phyloP scores from a whole-genome alignment of 2,113 vertebrate genomes.

The Rhipidura dahli region DNA sequence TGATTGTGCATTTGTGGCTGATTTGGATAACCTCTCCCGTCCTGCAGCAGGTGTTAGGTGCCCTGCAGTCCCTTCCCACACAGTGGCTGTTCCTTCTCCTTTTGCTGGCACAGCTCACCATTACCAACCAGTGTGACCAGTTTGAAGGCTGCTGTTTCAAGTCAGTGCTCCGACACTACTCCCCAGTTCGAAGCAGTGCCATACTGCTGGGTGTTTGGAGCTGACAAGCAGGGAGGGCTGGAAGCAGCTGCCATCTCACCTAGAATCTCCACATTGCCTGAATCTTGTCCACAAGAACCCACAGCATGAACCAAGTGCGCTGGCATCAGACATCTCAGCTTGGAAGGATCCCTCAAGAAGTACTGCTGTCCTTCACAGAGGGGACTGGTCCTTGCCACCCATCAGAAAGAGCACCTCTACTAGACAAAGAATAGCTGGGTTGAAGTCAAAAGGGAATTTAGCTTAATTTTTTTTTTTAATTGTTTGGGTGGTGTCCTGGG shows the following conservation, averaged over 20 bases:
- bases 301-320: rapidly evolving
- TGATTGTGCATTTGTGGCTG: neutral
- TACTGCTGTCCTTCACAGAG: neutral
- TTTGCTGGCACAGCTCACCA: neutral
- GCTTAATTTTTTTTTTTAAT: too few species aligned
- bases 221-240: neutral
- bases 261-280: neutral
- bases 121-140: rapidly evolving
- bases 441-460: neutral
- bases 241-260: neutral
- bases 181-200: neutral
- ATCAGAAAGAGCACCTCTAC: neutral
- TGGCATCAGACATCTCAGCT: neutral
- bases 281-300: neutral
- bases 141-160: neutral
- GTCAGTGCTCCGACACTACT: neutral
- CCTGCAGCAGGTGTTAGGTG: neutral
- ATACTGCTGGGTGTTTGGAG: neutral
- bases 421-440: neutral
- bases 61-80: neutral
- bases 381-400: neutral
- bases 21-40: neutral
- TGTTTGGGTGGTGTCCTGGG: rapidly evolving
- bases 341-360: neutral
- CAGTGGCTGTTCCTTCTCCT: neutral